Base-by-base conservation (phyloP, 2,888 invertebrate species). In the Conchocele bisecta region DNA sequence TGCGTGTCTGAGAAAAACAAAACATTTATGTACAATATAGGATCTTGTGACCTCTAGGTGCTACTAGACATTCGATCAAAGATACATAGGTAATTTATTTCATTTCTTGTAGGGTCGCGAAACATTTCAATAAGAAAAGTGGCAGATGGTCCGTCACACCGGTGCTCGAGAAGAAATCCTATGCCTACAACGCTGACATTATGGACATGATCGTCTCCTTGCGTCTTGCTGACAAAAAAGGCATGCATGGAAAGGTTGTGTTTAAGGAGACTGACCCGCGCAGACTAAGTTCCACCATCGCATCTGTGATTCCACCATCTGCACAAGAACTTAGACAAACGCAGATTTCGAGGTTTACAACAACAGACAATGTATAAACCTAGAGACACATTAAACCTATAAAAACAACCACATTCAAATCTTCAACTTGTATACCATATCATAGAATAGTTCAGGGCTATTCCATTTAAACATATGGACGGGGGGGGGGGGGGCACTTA, bases 61-160 rank as follows among this genome's bases (percentile, higher is more conserved):
- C n/a, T n/a, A n/a, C n/a, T n/a, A n/a, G n/a, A n/a, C n/a, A n/a
- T n/a, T n/a, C n/a, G n/a, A n/a, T n/a, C n/a, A n/a, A n/a, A n/a
- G n/a, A n/a, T n/a, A n/a, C n/a, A n/a, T n/a, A n/a, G n/a, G n/a
- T n/a, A n/a, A n/a, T n/a, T n/a, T n/a, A n/a, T n/a, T n/a, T n/a
- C n/a, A n/a, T 33, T 59, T 35, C 17, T 37, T 22, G 17, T n/a
- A 59, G 59, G 17, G 46, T 48, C 28, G 44, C 42, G 35, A 46
- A 28, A 15, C 46, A 26, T 11, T 46, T 46, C 15, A 46, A 46
- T 28, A 46, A 46, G 24, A 46, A 46, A 46, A 46, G 46, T 20
- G 24, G 26, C 3, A 7, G 46, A 20, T 46, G 46, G 46, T 26
- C 46, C 28, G 46, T 46, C 5, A 17, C 28, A 5, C 26, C 24